These are phyloP conservation scores for Notamacropus eugenii DNA, from an alignment of 2,797 vertebrate species.

Conservation along the genomic window DNA sequence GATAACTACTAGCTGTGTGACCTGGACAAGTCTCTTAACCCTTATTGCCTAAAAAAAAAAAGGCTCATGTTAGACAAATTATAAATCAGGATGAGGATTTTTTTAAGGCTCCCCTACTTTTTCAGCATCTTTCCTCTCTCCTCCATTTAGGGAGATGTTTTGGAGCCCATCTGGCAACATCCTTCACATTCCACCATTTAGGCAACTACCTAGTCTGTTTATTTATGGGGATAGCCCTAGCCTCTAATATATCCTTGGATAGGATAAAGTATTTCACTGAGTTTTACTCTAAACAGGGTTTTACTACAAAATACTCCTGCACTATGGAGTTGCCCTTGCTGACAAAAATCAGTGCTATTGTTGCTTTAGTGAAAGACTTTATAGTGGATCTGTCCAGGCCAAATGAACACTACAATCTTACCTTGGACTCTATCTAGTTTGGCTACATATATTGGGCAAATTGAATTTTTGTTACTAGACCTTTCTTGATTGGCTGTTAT, in stretches of 20 bases:
- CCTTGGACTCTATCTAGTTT: not conserved
- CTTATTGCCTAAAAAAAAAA: not conserved
- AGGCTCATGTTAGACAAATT: not conserved
- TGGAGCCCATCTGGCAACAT: not conserved
- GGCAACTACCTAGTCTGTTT: not conserved
- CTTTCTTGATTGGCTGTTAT: not conserved
- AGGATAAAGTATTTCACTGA: not conserved
- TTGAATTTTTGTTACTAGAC: not conserved
- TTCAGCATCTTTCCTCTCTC: not conserved
- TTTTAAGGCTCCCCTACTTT: not conserved
- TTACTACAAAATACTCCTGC: not conserved
- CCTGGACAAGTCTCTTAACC: not conserved
- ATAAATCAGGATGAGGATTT: not conserved
- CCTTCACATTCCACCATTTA: not conserved
- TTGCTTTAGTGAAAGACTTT: not conserved
- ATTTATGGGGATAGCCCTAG: not conserved
- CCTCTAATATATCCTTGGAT: not conserved
- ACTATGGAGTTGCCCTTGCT: not conserved
- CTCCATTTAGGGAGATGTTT: not conserved
- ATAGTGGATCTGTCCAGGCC: not conserved
- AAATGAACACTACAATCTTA: not conserved
- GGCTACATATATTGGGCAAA: not conserved
- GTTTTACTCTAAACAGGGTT: not conserved
- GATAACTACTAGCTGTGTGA: not conserved
- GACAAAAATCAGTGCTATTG: not conserved